Evolutionary conservation across 2,797 vertebrate species (phyloP), one percentile per base, ranked within the genome.

Genomic region (Sorex maritimensis): DNA sequence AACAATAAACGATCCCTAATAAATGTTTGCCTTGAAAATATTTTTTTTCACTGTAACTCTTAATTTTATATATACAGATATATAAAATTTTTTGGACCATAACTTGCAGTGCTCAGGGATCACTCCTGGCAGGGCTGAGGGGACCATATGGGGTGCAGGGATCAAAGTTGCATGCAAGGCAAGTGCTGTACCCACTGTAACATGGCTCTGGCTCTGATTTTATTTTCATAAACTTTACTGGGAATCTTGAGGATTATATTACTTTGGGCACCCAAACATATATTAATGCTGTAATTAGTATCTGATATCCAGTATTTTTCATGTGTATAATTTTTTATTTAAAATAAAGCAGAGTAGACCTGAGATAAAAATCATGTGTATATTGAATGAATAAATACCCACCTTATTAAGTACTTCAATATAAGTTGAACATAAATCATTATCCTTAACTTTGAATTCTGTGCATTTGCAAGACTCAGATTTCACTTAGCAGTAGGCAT

Each of bases 1-100:
- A 80, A 95, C 84, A 58, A 9, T 19, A 86, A 95, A 94, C 90
- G 84, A 94, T 94, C 34, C 26, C 78, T 1, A 23, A 75, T 93
- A 90, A 93, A 86, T 58, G 38, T 81, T 11, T 95, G 77, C 30
- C 68, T 93, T 88, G 89, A 85, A 93, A 95, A 85, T 88, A 89
- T 19, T 81, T 38, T 78, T 15, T 52, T 94, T 81, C 52, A 83
- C 44, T 34, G 61, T 2, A 94, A 89, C 2, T 88, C 61, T 67
- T 90, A 21, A 71, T 71, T 67, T 52, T 52, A 52, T 8, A 52
- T 52, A 52, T 8, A 14, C 11, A 44, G 41, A 52, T 52, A 52
- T 8, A 52, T 52, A 52, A 44, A 44, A 44, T 44, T 44, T 44
- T 44, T 44, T 61, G 58, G 58, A 61, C 58, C 17, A 61, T 17